phyloP scores from a whole-genome alignment of 2,113 vertebrate genomes.

The Triplophysa dalaica region DNA sequence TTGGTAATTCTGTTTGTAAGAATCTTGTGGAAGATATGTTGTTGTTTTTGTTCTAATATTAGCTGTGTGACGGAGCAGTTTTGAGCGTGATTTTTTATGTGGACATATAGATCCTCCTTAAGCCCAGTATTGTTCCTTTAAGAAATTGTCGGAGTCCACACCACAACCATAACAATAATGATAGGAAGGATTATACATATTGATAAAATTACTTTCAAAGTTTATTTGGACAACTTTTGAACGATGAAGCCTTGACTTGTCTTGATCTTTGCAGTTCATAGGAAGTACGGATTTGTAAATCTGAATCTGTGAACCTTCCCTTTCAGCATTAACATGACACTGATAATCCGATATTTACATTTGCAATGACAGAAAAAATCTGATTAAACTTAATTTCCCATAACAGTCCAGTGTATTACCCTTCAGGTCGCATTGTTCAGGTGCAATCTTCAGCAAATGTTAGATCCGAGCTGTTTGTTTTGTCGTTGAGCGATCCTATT shows the following conservation, averaged over 20 bases:
- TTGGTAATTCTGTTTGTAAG: too few relatives aligned
- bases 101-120: too few relatives aligned
- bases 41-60: too few relatives aligned
- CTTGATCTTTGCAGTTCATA: not conserved
- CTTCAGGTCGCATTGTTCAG: constrained; percentile 19
- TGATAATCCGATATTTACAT: constrained; percentile 25
- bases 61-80: too few relatives aligned
- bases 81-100: too few relatives aligned
- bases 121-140: too few relatives aligned
- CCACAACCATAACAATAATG: too few relatives aligned
- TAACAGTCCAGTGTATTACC: constrained; percentile 14
- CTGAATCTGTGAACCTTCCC: not conserved
- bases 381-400: constrained; percentile 35
- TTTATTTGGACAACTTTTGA: too few relatives aligned
- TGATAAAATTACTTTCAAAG: too few relatives aligned
- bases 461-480: constrained; percentile 40
- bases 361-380: constrained; percentile 17
- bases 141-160: too few relatives aligned
- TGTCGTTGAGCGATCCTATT: constrained; percentile 27
- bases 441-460: constrained; percentile 50
- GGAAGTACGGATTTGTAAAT: not conserved
- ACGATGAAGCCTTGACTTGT: not conserved
- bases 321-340: not conserved
- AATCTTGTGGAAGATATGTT: too few relatives aligned
- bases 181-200: too few relatives aligned